Percentiles rank a stretch among this genome's conserved stretches.
These are phyloP conservation scores for Calephelis virginiensis DNA, from an alignment of 1,140 invertebrate genomes.

Conservation along the genomic window DNA sequence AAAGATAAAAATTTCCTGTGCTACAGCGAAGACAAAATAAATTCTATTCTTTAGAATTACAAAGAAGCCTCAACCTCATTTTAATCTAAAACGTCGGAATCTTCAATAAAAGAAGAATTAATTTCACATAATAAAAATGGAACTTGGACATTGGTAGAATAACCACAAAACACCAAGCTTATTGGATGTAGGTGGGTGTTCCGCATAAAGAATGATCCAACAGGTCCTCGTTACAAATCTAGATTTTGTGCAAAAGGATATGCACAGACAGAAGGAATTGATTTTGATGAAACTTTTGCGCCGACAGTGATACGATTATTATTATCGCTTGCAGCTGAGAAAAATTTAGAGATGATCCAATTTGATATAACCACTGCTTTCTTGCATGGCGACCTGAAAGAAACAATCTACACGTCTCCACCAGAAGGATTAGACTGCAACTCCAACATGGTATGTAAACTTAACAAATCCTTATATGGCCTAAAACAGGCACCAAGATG, in stretches of 20 bases:
- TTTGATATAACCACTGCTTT: constrained; percentile 74
- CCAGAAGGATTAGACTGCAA: constrained; percentile 18
- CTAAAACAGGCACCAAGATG: constrained; percentile 24
- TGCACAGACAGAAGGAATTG: constrained; percentile 43
- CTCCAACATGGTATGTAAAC: constrained; percentile 24
- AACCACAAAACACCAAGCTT: constrained; percentile 17
- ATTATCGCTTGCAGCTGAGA: constrained; percentile 46
- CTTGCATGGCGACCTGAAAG: constrained; percentile 41
- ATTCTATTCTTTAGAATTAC: not conserved
- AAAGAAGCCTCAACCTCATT: not conserved
- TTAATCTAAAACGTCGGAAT: not conserved
- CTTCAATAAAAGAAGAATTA: constrained; percentile 14
- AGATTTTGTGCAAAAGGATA: constrained; percentile 38
- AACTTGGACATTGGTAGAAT: constrained; percentile 4
- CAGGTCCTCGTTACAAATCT: too few species aligned
- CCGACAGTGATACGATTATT: constrained; percentile 59
- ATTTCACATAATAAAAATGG: not conserved
- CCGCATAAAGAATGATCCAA: constrained; percentile 23
- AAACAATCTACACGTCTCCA: constrained; percentile 5
- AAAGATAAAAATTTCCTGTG: not conserved
- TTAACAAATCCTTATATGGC: constrained; percentile 35
- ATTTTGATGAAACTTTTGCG: constrained; percentile 67
- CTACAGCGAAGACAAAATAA: not conserved
- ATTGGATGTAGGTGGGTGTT: constrained; percentile 38
- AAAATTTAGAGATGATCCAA: constrained; percentile 52